Percentiles rank a stretch among this genome's conserved stretches.
phyloP scores from a whole-genome alignment of 2,888 invertebrate genomes.

The Drosophila multiciliata region DNA sequence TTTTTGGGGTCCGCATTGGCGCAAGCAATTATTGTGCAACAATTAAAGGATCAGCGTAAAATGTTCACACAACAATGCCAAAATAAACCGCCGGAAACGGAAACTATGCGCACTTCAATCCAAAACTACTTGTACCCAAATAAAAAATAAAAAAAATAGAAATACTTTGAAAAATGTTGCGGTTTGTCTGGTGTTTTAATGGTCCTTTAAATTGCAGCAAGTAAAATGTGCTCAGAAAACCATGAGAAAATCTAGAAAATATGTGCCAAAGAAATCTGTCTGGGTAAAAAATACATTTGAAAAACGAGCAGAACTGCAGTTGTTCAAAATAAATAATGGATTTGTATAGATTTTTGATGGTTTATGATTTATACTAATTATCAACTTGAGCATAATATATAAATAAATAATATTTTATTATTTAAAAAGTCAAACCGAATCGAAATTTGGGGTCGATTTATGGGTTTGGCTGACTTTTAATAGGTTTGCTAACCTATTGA shows the following conservation, averaged over 20 bases:
- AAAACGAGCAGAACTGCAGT: conserved; percentile 12
- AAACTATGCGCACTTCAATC: conserved; percentile 59
- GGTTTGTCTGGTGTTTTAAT: conserved; percentile 50
- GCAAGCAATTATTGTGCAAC: conserved; percentile 58
- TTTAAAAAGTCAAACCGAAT: too few relatives aligned
- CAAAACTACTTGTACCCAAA: conserved; percentile 25
- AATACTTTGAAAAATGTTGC: conserved; percentile 40
- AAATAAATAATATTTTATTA: background rate
- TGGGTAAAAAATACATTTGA: conserved; percentile 16
- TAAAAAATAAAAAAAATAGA: conserved; percentile 6
- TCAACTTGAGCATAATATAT: background rate
- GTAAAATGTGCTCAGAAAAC: conserved; percentile 38
- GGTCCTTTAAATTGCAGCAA: conserved; percentile 8
- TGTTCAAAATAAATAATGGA: background rate
- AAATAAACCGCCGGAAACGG: conserved; percentile 79
- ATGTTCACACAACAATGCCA: conserved; percentile 81
- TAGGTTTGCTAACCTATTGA: background rate
- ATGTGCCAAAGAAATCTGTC: conserved; percentile 6
- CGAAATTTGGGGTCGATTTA: too few relatives aligned
- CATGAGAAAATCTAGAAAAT: conserved; percentile 63
- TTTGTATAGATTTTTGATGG: background rate
- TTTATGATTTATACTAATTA: background rate
- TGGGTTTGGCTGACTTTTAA: background rate
- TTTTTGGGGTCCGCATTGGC: conserved; percentile 26
- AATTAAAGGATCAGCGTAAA: conserved; percentile 80